phyloP scores from a whole-genome alignment of 1,140 invertebrate genomes.

The Bombus ignitus region DNA sequence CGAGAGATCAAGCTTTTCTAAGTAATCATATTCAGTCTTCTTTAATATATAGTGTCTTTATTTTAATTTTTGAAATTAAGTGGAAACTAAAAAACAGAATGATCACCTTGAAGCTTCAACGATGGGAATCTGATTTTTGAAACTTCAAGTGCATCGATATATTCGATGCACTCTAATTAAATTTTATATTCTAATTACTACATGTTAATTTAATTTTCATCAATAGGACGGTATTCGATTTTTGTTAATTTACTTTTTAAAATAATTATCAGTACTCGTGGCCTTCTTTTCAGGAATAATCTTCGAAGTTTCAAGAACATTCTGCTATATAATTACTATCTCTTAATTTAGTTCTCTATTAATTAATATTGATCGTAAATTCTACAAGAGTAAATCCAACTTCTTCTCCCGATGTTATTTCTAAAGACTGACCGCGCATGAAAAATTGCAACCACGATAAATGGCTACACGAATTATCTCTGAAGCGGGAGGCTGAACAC shows the following conservation, averaged over 20 bases:
- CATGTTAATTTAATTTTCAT: too few species aligned
- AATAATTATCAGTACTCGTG: neutral
- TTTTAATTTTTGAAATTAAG: neutral
- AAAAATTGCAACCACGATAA: constrained; percentile 7
- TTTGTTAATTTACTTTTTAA: neutral
- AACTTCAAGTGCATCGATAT: too few species aligned
- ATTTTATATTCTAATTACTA: neutral
- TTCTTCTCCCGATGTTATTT: neutral
- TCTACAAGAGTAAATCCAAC: too few species aligned
- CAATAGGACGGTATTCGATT: too few species aligned
- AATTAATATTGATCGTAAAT: neutral
- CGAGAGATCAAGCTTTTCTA: too few species aligned
- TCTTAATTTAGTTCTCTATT: neutral
- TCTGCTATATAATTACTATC: neutral
- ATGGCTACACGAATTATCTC: constrained; percentile 9
- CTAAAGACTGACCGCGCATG: neutral
- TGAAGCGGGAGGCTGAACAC: neutral
- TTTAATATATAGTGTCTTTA: neutral
- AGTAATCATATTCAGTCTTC: too few species aligned
- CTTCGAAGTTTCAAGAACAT: neutral
- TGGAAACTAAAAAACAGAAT: neutral
- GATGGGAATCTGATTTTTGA: neutral
- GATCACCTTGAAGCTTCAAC: neutral
- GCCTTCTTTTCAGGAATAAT: neutral
- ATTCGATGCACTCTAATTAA: neutral